Base-by-base conservation (phyloP, 2,888 invertebrate genomes). In the Caenorhabditis auriculariae region DNA sequence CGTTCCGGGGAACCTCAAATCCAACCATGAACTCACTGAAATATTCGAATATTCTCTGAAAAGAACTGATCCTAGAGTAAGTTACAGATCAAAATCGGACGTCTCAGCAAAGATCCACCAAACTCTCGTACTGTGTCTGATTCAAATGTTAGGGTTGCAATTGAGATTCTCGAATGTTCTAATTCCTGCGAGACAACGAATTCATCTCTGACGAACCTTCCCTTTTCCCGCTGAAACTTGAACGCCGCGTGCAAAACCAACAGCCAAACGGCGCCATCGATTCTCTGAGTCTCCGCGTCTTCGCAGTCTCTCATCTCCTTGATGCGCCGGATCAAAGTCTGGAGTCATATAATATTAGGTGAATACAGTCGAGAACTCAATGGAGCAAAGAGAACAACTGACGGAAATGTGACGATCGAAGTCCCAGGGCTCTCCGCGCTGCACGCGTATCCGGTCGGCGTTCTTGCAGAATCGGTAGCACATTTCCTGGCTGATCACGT, bases 241-340 rank as follows among this genome's bases (percentile, higher is more conserved):
- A 94, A 93, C 23, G 90, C 88, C n/a, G 93, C 93, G 75, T 94
- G 85, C 29, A 96, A 83, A 64, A 94, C 87, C 9, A 94, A 88
- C 82, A 95, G 93, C 91, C 54, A 93, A 66, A 23, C 54, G 21
- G 63, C 48, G 17, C 46, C 28, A 9, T 56, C 58, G 27, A 57
- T 52, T 1, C 17, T 43, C 19, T 9, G n/a, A 12, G 9, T n/a
- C 9, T 32, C 35, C n/a, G 9, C 35, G 35, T 12, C 35, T 32
- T 32, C 35, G 35, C 9, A 9, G 35, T 32, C 35, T 32, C 35
- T 32, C 9, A 32, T 32, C 9, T 32, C 9, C n/a, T 32, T n/a
- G 9, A 32, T 9, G 35, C 9, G n/a, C n/a, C n/a, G n/a, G n/a
- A n/a, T n/a, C n/a, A n/a, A n/a, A n/a, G n/a, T n/a, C n/a, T n/a